Base-by-base conservation (phyloP, 2,797 vertebrate species). In the Hypotaenidia philippensis region DNA sequence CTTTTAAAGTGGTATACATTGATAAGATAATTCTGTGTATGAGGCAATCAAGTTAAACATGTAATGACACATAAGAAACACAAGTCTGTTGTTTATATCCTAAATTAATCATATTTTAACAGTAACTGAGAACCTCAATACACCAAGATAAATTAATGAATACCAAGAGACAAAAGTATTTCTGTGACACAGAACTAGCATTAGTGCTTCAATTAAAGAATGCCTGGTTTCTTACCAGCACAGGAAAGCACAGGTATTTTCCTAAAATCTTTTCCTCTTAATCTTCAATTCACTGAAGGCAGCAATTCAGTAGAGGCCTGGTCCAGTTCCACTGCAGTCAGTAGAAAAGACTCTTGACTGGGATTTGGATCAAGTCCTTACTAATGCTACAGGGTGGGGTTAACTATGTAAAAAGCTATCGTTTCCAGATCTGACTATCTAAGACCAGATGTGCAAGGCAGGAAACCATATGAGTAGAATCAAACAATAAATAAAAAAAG, bases 401-500 rank as follows among this genome's bases (percentile, higher is more conserved):
- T 96, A 90, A 94, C 78, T 95, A 87, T 57, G 90, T 83, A 97
- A 93, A 91, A 90, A 94, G 32, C 59, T 93, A 97, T 95, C 71
- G 1, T 94, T 97, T 97, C 72, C 96, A 96, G 90, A 95, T 93
- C 96, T 94, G 74, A 91, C 94, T 91, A 57, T 96, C 71, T 92
- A 61, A 57, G 86, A 95, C 80, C 95, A 97, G 92, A 97, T 96
- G 91, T 89, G 69, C 56, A 94, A 87, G 60, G 76, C 91, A 94
- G 93, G 92, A 96, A 95, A 94, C 84, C 80, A 83, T 94, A 63
- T 32, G 86, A 81, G 81, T 88, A 87, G 41, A 81, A 92, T 78
- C 38, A 84, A 97, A 95, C 84, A 96, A 88, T 94, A 96, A 95
- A 96, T 96, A 89, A 93, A 94, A 89, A 90, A 76, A 95, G 90